These are phyloP conservation scores for Melitaea cinxia DNA, from an alignment of 1,140 invertebrate genomes.

Conservation along the genomic window DNA sequence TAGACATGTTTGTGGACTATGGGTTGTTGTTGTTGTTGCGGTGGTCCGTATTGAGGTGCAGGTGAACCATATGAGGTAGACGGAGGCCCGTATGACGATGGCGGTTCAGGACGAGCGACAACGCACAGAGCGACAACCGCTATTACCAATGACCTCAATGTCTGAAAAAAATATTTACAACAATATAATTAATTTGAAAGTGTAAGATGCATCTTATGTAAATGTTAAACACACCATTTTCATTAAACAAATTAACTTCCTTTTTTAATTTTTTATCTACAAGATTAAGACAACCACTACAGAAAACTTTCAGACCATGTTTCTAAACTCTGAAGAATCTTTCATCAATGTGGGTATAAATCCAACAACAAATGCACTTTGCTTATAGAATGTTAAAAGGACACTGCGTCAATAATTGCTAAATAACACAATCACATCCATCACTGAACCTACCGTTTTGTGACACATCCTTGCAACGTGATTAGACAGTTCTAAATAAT, in stretches of 20 bases:
- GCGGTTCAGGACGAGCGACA: slow-evolving; percentile 71
- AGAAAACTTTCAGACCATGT: no score
- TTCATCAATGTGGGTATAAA: not conserved
- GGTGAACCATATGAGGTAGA: slow-evolving; percentile 65
- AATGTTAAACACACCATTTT: no score
- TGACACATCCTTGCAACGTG: slow-evolving; percentile 67
- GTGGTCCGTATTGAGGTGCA: slow-evolving; percentile 86
- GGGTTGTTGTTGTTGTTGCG: slow-evolving; percentile 88
- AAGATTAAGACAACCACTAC: no score
- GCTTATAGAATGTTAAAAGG: slow-evolving; percentile 2
- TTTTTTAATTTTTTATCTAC: no score
- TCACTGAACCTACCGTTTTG: slow-evolving; percentile 65
- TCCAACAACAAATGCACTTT: not conserved
- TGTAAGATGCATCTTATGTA: no score
- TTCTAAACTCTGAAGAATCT: not conserved
- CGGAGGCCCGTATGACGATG: slow-evolving; percentile 68
- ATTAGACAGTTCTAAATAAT: slow-evolving; percentile 56
- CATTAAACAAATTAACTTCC: not conserved
- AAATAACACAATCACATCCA: slow-evolving; percentile 30
- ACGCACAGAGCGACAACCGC: slow-evolving; percentile 59
- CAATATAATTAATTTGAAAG: not conserved
- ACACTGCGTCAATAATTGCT: not conserved
- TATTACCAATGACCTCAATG: slow-evolving; percentile 65
- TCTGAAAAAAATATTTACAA: slow-evolving; percentile 39
- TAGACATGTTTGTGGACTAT: slow-evolving; percentile 93